phyloP scores from a whole-genome alignment of 2,797 vertebrate genomes.

The Otolemur crassicaudatus region DNA sequence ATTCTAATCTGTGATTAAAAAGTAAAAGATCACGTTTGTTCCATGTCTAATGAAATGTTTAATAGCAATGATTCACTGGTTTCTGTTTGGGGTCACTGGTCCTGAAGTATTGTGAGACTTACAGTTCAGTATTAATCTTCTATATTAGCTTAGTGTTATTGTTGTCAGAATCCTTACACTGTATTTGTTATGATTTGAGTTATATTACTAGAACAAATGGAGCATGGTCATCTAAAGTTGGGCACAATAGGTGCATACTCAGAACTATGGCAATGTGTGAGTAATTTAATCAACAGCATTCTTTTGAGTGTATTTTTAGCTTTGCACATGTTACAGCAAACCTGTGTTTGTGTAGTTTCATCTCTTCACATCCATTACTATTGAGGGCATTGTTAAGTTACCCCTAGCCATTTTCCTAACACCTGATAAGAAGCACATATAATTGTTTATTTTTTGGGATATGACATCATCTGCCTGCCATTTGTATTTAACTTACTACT shows the following conservation, averaged over 20 bases:
- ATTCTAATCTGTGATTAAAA: slow-evolving; percentile 38
- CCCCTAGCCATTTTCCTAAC: slow-evolving; percentile 28
- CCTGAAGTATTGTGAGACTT: slow-evolving; percentile 30
- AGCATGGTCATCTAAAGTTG: slow-evolving; percentile 34
- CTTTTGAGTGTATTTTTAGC: slow-evolving; percentile 57
- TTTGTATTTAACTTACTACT: not conserved
- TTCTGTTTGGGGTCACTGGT: slow-evolving; percentile 1
- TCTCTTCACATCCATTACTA: slow-evolving; percentile 7
- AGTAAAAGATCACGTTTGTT: slow-evolving; percentile 8
- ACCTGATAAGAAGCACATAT: not conserved
- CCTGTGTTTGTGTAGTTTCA: slow-evolving; percentile 47
- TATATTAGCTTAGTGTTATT: not conserved
- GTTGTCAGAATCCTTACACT: slow-evolving; percentile 20
- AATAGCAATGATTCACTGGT: not conserved
- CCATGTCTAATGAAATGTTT: not conserved
- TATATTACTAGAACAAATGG: slow-evolving; percentile 31
- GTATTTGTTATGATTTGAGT: slow-evolving; percentile 40
- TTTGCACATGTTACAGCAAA: slow-evolving; percentile 31
- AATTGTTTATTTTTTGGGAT: not conserved
- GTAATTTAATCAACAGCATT: slow-evolving; percentile 53
- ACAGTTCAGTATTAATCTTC: slow-evolving; percentile 27
- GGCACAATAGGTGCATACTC: not conserved
- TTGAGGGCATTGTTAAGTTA: not conserved
- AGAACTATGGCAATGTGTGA: slow-evolving; percentile 32
- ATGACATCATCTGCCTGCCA: not conserved